These are phyloP conservation scores for Pluvialis apricaria DNA, from an alignment of 2,113 vertebrate genomes.

Conservation along the genomic window DNA sequence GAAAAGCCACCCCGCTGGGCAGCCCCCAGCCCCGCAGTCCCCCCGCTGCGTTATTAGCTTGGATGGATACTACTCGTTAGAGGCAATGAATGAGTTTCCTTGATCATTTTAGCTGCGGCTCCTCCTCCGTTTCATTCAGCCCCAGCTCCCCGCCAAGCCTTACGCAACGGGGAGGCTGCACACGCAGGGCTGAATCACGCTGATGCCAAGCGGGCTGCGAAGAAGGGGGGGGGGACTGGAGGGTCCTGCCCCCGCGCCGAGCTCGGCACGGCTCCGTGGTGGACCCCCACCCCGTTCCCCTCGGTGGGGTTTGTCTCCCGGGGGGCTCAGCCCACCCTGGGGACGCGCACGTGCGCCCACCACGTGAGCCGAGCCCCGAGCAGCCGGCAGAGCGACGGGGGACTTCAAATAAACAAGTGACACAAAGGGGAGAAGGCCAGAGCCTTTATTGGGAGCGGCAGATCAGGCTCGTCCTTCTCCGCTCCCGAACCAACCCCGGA, in stretches of 20 bases:
- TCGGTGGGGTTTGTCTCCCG: not conserved
- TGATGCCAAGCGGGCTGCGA: not conserved
- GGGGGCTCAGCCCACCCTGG: too few relatives aligned
- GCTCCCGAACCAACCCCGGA: not conserved
- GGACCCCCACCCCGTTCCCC: not conserved
- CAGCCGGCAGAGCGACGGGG: not conserved
- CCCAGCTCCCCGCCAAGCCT: not conserved
- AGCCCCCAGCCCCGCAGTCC: not conserved
- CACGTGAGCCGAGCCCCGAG: not conserved
- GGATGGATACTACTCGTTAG: not conserved
- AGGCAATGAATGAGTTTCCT: not conserved
- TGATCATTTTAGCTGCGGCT: not conserved
- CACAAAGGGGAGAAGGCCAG: not conserved
- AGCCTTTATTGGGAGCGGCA: constrained; percentile 17
- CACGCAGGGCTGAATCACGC: not conserved
- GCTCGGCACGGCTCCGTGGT: fast-evolving
- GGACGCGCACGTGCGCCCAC: fast-evolving
- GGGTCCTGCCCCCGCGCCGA: fast-evolving
- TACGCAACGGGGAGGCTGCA: not conserved
- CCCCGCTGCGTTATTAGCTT: not conserved
- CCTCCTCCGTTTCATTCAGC: constrained; percentile 26
- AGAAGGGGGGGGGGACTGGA: not conserved
- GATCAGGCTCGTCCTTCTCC: not conserved
- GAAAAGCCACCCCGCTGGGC: fast-evolving
- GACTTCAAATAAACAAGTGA: not conserved